Evolutionary conservation across 2,888 invertebrate genomes (phyloP).

Genomic region (Lasioglossum malachurum): DNA sequence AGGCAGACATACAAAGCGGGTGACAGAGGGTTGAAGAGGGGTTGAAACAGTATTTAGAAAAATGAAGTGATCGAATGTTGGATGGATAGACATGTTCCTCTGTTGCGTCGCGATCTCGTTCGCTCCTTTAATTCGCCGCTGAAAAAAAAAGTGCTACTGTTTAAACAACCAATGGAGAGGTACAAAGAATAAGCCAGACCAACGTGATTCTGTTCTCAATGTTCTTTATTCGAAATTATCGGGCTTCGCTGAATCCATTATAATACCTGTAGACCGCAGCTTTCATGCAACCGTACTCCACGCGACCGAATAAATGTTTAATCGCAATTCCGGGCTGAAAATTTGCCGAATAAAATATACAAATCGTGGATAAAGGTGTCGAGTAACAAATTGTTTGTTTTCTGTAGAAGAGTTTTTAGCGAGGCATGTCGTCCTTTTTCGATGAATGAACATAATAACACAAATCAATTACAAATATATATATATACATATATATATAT

Average conservation of each 20-base stretch:
- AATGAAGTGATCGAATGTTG: slow-evolving; percentile 6
- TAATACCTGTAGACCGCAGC: neutral
- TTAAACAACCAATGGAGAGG: slow-evolving; percentile 1
- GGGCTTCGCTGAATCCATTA: neutral
- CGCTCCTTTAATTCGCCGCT: neutral
- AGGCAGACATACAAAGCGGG: slow-evolving; percentile 23
- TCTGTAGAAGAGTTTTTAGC: too few relatives aligned
- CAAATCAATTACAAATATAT: too few relatives aligned
- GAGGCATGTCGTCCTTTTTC: too few relatives aligned
- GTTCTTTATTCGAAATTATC: slow-evolving; percentile 1
- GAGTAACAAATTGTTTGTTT: too few relatives aligned
- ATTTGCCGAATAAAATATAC: neutral
- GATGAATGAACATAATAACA: too few relatives aligned
- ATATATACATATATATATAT: too few relatives aligned
- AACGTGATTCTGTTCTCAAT: neutral
- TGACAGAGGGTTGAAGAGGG: slow-evolving; percentile 26
- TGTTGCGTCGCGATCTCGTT: slow-evolving; percentile 12
- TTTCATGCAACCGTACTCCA: neutral
- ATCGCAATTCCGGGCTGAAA: neutral
- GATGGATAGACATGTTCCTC: slow-evolving; percentile 14
- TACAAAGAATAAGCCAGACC: neutral
- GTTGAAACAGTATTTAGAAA: neutral
- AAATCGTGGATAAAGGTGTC: too few relatives aligned
- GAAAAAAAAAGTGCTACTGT: neutral
- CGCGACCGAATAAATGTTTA: neutral